A percentile compares a stretch with the other conserved stretches of the same genome.
These are phyloP conservation scores for Capitella teleta DNA, from an alignment of 1,140 invertebrate species.

Conservation along the genomic window DNA sequence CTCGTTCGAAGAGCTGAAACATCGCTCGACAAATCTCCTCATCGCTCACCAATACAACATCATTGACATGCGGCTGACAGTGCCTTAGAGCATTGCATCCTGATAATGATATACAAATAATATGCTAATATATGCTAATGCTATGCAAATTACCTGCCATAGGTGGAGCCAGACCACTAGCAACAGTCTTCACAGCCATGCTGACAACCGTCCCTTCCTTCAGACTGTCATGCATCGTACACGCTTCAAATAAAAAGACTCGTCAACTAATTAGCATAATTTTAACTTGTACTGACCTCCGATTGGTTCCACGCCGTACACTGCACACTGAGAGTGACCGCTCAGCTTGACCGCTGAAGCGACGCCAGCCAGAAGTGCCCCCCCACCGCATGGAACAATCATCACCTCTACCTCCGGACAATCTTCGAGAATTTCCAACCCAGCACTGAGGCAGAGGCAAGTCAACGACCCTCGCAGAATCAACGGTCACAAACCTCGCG, in stretches of 20 bases:
- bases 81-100: conserved; percentile 23
- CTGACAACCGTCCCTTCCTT: conserved; percentile 21
- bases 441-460: conserved; percentile 18
- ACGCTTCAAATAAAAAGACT: conserved; percentile 16
- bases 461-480: no score
- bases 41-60: conserved; percentile 28
- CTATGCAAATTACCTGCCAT: conserved; percentile 22
- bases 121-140: not conserved
- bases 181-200: conserved; percentile 22
- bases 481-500: conserved; percentile 21
- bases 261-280: not conserved
- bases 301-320: conserved; percentile 34
- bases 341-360: conserved; percentile 22
- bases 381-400: conserved; percentile 30
- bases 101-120: conserved; percentile 12
- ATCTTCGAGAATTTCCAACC: conserved; percentile 26
- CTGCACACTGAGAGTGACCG: conserved; percentile 17
- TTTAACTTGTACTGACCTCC: conserved; percentile 19
- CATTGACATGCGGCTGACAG: conserved; percentile 26
- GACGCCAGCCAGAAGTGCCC: conserved; percentile 28
- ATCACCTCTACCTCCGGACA: conserved; percentile 26
- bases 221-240: conserved; percentile 31
- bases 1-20: conserved; percentile 22
- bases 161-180: conserved; percentile 26
- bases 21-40: conserved; percentile 23